These are phyloP conservation scores for Harpagus bidentatus DNA, from an alignment of 2,113 vertebrate species.

Conservation along the genomic window DNA sequence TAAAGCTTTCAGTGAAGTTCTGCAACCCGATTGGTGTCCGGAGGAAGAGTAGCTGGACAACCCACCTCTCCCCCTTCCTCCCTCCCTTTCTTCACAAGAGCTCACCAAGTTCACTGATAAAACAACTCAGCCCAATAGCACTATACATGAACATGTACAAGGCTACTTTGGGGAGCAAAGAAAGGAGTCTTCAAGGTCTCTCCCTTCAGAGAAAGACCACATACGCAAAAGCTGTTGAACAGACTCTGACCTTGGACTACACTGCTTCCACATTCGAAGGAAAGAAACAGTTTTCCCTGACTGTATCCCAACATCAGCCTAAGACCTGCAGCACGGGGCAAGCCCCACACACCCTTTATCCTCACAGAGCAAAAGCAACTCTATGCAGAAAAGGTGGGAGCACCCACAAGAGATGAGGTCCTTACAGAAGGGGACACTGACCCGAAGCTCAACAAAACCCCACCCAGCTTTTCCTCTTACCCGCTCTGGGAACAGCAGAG, in stretches of 20 bases:
- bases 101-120: conserved; percentile 37
- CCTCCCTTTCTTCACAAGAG: conserved; percentile 44
- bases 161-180: conserved; percentile 55
- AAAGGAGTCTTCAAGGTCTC: conserved; percentile 26
- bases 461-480: conserved; percentile 15
- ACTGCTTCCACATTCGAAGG: conserved; percentile 53
- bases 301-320: conserved; percentile 43
- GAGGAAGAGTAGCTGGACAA: conserved; percentile 47
- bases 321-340: conserved; percentile 11
- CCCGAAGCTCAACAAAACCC: conserved; percentile 25
- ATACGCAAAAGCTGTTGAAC: conserved; percentile 22
- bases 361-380: conserved; percentile 21
- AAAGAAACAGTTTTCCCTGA: conserved; percentile 65
- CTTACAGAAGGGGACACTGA: conserved; percentile 41
- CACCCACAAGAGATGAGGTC: conserved; percentile 29
- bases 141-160: conserved; percentile 1
- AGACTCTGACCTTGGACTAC: conserved; percentile 59
- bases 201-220: background rate
- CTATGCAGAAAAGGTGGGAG: conserved; percentile 27
- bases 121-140: conserved; percentile 41
- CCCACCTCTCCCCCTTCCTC: conserved; percentile 6
- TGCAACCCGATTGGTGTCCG: conserved; percentile 42
- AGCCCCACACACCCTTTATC: background rate
- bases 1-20: conserved; percentile 74
- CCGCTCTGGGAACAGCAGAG: conserved; percentile 48